Conservation (phyloP, 2,888 invertebrate genomes). For the Anoplius nigerrimus region DNA sequence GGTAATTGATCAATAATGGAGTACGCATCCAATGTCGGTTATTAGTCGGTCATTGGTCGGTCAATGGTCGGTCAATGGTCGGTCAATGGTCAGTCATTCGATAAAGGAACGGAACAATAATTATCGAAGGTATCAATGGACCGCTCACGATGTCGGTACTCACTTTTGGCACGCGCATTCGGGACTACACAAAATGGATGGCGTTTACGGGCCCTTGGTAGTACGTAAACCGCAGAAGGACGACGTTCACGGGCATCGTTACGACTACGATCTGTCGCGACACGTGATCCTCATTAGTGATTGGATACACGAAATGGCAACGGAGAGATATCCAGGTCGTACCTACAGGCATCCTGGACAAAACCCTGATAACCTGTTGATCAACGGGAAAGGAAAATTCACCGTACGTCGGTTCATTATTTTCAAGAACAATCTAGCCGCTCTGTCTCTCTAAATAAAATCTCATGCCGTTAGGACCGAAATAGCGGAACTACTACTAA, state of each 20-base stretch:
- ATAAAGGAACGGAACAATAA: too few species aligned
- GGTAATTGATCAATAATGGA: constrained; percentile 75
- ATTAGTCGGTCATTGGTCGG: too few species aligned
- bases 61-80: too few species aligned
- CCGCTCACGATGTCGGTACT: constrained; percentile 68
- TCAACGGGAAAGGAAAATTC: constrained; percentile 66
- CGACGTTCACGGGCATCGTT: constrained; percentile 61
- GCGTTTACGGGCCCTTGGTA: constrained; percentile 78
- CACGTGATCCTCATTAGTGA: constrained; percentile 78
- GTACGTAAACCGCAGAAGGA: constrained; percentile 77
- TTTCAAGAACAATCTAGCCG: neutral
- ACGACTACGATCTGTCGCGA: constrained; percentile 76
- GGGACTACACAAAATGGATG: constrained; percentile 78
- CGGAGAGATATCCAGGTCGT: constrained; percentile 73
- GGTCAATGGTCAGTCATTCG: neutral
- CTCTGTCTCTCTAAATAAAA: neutral
- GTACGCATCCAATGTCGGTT: too few species aligned
- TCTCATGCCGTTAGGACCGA: constrained; percentile 46
- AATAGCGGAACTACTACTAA: constrained; percentile 53
- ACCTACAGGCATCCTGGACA: constrained; percentile 72
- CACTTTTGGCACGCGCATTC: constrained; percentile 74
- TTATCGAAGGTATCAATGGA: constrained; percentile 67
- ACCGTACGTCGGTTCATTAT: neutral
- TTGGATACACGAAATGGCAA: constrained; percentile 72
- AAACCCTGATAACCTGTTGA: constrained; percentile 67